phyloP scores from a whole-genome alignment of 2,113 vertebrate species.

The Heloderma charlesbogerti region DNA sequence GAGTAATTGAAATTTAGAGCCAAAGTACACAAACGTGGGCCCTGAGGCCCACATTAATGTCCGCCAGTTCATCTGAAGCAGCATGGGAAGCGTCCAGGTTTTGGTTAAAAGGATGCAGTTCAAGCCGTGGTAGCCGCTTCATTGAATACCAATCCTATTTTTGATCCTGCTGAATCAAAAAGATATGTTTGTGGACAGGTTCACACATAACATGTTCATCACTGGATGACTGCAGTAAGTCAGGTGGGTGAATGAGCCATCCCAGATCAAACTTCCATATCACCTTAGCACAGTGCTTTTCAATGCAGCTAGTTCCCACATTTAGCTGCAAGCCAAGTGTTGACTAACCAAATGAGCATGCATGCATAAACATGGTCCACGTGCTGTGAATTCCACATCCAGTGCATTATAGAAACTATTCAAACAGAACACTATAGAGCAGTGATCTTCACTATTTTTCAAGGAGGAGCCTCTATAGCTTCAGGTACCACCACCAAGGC shows the following conservation, averaged over 20 bases:
- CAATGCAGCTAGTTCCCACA: not conserved
- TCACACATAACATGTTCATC: too few relatives aligned
- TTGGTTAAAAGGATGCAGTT: not conserved
- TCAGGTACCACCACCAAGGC: too few relatives aligned
- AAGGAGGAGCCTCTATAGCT: not conserved
- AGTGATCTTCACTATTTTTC: not conserved
- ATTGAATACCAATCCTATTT: not conserved
- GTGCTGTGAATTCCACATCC: not conserved
- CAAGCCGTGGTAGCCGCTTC: not conserved
- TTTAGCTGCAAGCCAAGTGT: not conserved
- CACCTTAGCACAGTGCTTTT: not conserved
- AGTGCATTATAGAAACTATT: not conserved
- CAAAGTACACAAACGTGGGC: not conserved
- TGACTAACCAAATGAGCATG: not conserved
- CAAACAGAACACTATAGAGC: not conserved
- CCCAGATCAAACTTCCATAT: not conserved
- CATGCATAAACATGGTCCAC: not conserved
- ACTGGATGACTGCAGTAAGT: not conserved
- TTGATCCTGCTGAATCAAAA: not conserved
- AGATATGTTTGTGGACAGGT: not conserved
- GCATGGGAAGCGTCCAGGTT: not conserved
- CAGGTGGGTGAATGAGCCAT: not conserved
- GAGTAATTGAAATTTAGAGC: not conserved
- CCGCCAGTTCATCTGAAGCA: not conserved
- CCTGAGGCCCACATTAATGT: not conserved